Evolutionary conservation across 2,888 invertebrate genomes (phyloP).

Genomic region (Nezara viridula): DNA sequence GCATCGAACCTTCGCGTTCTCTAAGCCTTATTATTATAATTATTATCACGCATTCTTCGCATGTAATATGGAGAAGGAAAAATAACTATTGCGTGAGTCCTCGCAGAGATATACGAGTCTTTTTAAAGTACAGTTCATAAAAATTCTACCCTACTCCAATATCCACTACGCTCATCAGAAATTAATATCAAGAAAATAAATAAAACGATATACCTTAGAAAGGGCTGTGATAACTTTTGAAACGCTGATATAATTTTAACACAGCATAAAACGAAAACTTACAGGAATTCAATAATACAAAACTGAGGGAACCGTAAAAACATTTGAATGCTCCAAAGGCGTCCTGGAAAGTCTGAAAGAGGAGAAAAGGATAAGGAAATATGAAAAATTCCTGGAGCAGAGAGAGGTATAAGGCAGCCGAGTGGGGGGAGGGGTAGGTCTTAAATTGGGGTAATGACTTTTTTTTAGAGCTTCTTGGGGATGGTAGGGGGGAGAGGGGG

Average conservation of each 20-base stretch:
- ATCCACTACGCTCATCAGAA: too few species aligned
- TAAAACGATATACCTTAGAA: background rate
- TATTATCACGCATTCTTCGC: too few species aligned
- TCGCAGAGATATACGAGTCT: too few species aligned
- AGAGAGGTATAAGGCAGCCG: background rate
- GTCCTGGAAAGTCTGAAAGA: background rate
- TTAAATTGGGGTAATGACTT: slow-evolving; percentile 51
- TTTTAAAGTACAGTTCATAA: too few species aligned
- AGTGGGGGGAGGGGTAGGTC: background rate
- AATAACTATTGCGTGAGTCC: too few species aligned
- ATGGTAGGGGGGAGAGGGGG: background rate
- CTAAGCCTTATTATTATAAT: too few species aligned
- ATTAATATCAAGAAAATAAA: too few species aligned
- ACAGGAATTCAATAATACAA: background rate
- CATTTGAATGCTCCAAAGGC: background rate
- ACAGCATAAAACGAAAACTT: background rate
- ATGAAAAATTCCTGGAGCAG: slow-evolving; percentile 30
- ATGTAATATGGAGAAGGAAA: too few species aligned
- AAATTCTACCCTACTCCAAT: too few species aligned
- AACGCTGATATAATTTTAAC: background rate
- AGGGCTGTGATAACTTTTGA: background rate
- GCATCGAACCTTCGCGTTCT: too few species aligned
- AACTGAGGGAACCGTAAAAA: background rate
- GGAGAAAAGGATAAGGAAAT: background rate
- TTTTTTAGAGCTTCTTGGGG: background rate